Percentiles rank a stretch among this genome's conserved stretches.
Evolutionary conservation across 2,888 invertebrate genomes (phyloP).

Genomic region (Rhagonycha fulva): DNA sequence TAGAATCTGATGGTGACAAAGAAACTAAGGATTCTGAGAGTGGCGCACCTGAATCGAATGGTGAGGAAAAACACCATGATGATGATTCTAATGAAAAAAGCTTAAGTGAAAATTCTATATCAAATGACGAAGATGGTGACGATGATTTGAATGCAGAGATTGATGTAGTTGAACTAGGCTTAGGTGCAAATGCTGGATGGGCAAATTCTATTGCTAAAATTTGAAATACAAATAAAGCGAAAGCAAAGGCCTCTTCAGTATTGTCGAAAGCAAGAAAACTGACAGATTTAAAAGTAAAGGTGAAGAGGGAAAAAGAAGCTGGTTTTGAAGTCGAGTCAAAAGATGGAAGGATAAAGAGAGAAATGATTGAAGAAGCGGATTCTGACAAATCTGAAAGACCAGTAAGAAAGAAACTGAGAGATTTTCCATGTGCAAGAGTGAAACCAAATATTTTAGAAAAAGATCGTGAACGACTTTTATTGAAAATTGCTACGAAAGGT

Average conservation of each 20-base stretch:
- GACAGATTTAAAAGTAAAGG: slow-evolving; percentile 54
- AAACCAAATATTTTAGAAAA: slow-evolving; percentile 79
- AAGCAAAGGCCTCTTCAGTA: slow-evolving; percentile 73
- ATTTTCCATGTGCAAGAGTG: slow-evolving; percentile 66
- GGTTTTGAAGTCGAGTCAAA: slow-evolving; percentile 68
- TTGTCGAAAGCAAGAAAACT: slow-evolving; percentile 80
- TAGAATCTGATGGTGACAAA: neutral
- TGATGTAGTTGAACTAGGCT: neutral
- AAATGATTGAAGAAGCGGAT: slow-evolving; percentile 45
- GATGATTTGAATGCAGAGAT: neutral
- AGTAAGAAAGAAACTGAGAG: slow-evolving; percentile 57
- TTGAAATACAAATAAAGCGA: slow-evolving; percentile 73
- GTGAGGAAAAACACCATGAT: neutral
- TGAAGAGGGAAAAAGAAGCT: slow-evolving; percentile 54
- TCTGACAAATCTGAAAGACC: slow-evolving; percentile 52
- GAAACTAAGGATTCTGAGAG: neutral
- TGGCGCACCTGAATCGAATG: neutral
- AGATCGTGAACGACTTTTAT: slow-evolving; percentile 74
- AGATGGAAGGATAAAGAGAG: slow-evolving; percentile 59
- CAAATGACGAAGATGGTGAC: too few species aligned
- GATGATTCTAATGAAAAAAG: neutral
- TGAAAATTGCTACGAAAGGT: slow-evolving; percentile 88
- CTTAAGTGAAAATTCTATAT: neutral
- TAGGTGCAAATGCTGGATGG: slow-evolving; percentile 71
- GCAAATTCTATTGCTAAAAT: slow-evolving; percentile 83